Percentiles rank a stretch among this genome's conserved stretches.
Conservation (phyloP, 2,888 invertebrate species). For the Gari tellinella region DNA sequence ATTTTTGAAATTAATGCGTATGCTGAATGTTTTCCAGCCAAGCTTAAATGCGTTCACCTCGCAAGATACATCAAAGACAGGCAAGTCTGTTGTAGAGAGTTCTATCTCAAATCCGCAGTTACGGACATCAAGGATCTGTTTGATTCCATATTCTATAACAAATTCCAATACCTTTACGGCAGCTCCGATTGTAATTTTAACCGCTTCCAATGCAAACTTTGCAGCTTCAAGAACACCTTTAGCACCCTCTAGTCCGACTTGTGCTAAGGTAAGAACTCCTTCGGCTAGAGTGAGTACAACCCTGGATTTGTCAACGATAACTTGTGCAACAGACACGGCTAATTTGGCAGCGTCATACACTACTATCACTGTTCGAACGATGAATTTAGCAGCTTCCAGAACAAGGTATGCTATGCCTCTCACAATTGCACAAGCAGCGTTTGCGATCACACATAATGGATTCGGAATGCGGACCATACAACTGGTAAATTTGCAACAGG, state of each 20-base stretch:
- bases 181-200: constrained; percentile 35
- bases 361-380: constrained; percentile 44
- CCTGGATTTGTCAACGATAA: constrained; percentile 52
- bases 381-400: constrained; percentile 49
- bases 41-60: constrained; percentile 49
- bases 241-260: constrained; percentile 32
- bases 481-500: constrained; percentile 37
- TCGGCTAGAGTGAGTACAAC: constrained; percentile 43
- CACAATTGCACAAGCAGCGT: constrained; percentile 36
- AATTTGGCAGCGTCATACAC: constrained; percentile 52
- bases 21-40: constrained; percentile 29
- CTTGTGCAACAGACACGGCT: constrained; percentile 42
- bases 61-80: constrained; percentile 45
- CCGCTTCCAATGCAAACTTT: constrained; percentile 37
- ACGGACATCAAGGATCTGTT: constrained; percentile 41
- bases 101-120: constrained; percentile 54
- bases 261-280: constrained; percentile 34
- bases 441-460: constrained; percentile 38
- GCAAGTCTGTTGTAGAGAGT: constrained; percentile 36
- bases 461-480: constrained; percentile 54
- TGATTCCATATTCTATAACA: constrained; percentile 37
- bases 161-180: constrained; percentile 33
- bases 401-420: constrained; percentile 44
- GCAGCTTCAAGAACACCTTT: constrained; percentile 39
- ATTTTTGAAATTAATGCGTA: constrained; percentile 45